Percentiles rank a stretch among this genome's conserved stretches.
Conservation (phyloP, 1,140 invertebrate species). For the Rhagoletis pomonella region DNA sequence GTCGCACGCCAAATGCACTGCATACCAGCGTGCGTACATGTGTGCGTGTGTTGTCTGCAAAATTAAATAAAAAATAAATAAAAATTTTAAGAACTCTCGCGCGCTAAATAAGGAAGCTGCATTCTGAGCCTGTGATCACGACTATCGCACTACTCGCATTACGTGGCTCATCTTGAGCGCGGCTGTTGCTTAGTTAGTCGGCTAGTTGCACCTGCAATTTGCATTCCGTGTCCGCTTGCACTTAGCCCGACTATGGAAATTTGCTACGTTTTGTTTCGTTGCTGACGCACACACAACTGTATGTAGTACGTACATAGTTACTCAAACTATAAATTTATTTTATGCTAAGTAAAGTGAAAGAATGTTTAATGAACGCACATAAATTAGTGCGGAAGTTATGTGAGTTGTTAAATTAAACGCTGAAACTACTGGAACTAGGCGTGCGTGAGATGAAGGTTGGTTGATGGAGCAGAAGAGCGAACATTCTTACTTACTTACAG, state of each 20-base stretch:
- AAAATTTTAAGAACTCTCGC: background rate
- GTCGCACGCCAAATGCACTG: background rate
- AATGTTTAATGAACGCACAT: slow-evolving; percentile 52
- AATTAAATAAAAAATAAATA: too few species aligned
- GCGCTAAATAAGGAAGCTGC: background rate
- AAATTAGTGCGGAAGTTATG: slow-evolving; percentile 42
- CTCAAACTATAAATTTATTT: slow-evolving; percentile 28
- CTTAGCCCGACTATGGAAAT: slow-evolving; percentile 5
- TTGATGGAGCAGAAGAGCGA: too few species aligned
- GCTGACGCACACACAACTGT: background rate
- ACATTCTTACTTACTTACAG: too few species aligned
- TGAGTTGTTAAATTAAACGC: slow-evolving; percentile 35
- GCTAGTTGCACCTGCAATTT: slow-evolving; percentile 57
- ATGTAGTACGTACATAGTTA: background rate
- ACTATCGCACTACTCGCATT: background rate
- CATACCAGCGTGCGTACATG: background rate
- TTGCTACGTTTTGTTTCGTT: background rate
- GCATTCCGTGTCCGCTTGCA: background rate
- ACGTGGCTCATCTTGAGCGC: slow-evolving; percentile 1
- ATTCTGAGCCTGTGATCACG: background rate
- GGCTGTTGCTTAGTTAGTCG: slow-evolving; percentile 52
- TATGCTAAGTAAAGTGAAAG: slow-evolving; percentile 50
- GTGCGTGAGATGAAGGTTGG: background rate
- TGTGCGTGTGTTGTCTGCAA: too few species aligned
- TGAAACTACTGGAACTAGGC: background rate